phyloP scores from a whole-genome alignment of 2,888 invertebrate genomes.

The Pseudococcus longispinus region DNA sequence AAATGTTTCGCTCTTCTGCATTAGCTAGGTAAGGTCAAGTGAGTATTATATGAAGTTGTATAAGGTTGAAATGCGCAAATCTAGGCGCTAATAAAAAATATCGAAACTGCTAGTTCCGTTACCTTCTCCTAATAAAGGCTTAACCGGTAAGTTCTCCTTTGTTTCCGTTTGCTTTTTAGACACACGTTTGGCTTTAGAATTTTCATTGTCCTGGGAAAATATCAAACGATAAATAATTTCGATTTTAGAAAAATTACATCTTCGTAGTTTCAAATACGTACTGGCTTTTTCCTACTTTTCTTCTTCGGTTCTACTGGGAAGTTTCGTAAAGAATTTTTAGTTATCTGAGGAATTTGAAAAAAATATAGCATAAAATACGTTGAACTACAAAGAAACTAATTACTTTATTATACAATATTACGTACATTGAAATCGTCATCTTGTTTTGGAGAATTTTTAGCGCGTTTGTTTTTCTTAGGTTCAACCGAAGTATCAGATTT shows the following conservation, averaged over 20 bases:
- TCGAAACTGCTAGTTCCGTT: background rate
- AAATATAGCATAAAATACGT: background rate
- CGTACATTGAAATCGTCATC: conserved; percentile 3
- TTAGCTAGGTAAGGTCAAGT: background rate
- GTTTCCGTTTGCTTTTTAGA: background rate
- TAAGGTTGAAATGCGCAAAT: background rate
- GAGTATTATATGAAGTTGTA: background rate
- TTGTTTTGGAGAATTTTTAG: background rate
- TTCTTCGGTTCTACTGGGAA: background rate
- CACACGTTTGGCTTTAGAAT: background rate
- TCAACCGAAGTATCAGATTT: background rate
- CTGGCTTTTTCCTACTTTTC: background rate
- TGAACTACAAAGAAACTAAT: no score
- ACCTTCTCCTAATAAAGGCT: background rate
- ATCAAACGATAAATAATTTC: background rate
- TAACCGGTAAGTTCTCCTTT: background rate
- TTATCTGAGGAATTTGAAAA: background rate
- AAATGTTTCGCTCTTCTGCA: background rate
- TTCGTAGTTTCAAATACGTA: background rate
- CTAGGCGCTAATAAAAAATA: background rate
- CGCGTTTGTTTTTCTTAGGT: background rate
- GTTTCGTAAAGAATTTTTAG: background rate
- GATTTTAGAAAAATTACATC: background rate
- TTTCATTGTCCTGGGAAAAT: background rate
- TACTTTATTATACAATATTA: background rate